Evolutionary conservation across 1,140 invertebrate genomes (phyloP), one percentile per base, ranked within the genome.

Genomic region (Lepidostoma basale): DNA sequence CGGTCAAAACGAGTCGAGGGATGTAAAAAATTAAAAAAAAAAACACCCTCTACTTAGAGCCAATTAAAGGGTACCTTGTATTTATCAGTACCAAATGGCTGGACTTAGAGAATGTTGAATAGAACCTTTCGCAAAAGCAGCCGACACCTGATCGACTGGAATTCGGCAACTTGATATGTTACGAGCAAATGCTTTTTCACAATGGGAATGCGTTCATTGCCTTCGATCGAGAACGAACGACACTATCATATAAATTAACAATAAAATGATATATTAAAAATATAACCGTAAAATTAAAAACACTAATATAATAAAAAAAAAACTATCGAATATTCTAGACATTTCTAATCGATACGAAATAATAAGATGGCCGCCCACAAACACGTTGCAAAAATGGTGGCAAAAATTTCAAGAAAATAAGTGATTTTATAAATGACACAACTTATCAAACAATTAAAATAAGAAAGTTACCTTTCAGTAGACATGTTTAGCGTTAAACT

Each of bases 311-410:
- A 16, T 30, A 9, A 20, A 1, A 1, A 36, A 23, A 36, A n/a
- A 36, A 8, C 6, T 39, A n/a, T 39, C n/a, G 18, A 58, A 39
- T 36, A 20, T 58, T 58, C 54, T 58, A 33, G 54, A 58, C 30
- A 23, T 39, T 36, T 58, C 54, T 58, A 58, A 58, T 58, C 54
- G 25, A 58, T 58, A 58, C 23, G 28, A 52, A 23, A 9, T 23
- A 36, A 33, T 40, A 58, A 58, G 39, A 58, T 58, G 54, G 54
- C 54, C 54, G 54, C 28, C 36, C 36, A 20, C 30, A 58, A 58
- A 58, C 54, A 58, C 54, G 54, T 40, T 58, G 36, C 33, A 6
- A n/a, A n/a, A 6, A n/a, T 8, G 22, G 22, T 16, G 22, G 14
- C 14, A n/a, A 39, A 58, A 58, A 18, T 36, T 23, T 18, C n/a